Evolutionary conservation across 92 coral and sea anemone species (phyloP).

Genomic region (Nematostella vectensis): DNA sequence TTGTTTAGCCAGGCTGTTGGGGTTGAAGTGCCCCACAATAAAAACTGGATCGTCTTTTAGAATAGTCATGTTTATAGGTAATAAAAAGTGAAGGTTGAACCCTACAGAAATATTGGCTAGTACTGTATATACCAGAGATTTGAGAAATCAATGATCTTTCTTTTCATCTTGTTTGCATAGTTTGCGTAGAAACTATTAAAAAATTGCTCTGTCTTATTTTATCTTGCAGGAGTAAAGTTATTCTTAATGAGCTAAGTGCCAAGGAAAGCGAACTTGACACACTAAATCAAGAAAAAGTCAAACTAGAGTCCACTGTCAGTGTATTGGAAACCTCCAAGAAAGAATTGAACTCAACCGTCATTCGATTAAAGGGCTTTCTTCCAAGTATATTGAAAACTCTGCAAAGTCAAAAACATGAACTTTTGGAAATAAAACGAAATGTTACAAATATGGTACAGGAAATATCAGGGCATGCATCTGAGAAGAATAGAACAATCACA

Average conservation of each 20-base stretch:
- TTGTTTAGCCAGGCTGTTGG: too few relatives aligned
- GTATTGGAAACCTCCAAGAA: slow-evolving; percentile 7
- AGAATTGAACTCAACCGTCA: slow-evolving; percentile 8
- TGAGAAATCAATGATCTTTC: too few relatives aligned
- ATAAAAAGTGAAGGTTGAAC: too few relatives aligned
- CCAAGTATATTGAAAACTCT: slow-evolving; percentile 14
- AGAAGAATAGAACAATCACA: slow-evolving; percentile 8
- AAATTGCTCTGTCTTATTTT: too few relatives aligned
- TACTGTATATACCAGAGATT: too few relatives aligned
- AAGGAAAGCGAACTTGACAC: slow-evolving; percentile 31
- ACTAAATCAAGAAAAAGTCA: slow-evolving; percentile 13
- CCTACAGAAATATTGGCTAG: too few relatives aligned
- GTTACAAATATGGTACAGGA: slow-evolving; percentile 4
- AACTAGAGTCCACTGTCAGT: not conserved
- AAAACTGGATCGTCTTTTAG: too few relatives aligned
- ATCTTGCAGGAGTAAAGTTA: slow-evolving; percentile 5
- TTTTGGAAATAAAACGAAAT: slow-evolving; percentile 22
- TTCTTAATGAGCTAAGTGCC: slow-evolving; percentile 24
- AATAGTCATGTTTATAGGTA: too few relatives aligned
- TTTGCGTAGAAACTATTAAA: too few relatives aligned
- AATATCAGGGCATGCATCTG: not conserved
- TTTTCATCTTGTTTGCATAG: too few relatives aligned
- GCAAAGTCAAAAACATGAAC: slow-evolving; percentile 25
- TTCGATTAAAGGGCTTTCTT: slow-evolving; percentile 7
- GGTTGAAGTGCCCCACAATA: too few relatives aligned